Evolutionary conservation across 2,113 vertebrate genomes (phyloP).

Genomic region (Glaucomys volans): DNA sequence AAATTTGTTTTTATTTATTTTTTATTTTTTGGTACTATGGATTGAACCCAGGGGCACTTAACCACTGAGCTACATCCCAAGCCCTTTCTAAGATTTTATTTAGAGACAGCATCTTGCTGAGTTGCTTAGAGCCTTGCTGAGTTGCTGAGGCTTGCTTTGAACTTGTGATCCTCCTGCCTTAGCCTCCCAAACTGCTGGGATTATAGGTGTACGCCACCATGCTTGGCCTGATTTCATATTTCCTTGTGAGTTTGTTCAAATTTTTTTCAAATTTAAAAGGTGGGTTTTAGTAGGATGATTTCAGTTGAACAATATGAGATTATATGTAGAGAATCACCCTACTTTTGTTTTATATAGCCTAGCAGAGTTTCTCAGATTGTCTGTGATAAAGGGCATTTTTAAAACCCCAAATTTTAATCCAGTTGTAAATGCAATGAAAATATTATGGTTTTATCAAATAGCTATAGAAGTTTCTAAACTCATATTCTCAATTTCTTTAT

Average conservation of each 20-base stretch:
- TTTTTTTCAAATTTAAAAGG: not conserved
- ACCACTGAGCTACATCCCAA: too few relatives aligned
- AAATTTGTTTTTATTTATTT: too few relatives aligned
- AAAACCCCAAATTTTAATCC: not conserved
- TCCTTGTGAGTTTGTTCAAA: not conserved
- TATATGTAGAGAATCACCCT: not conserved
- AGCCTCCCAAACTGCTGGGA: too few relatives aligned
- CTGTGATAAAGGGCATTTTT: not conserved
- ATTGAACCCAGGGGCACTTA: too few relatives aligned
- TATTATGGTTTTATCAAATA: not conserved
- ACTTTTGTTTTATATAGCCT: constrained; percentile 13
- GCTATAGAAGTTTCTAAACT: constrained; percentile 1
- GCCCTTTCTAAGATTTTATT: too few relatives aligned
- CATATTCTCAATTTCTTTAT: constrained; percentile 27
- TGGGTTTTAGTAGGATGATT: not conserved
- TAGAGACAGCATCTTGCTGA: too few relatives aligned
- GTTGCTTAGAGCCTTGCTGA: too few relatives aligned
- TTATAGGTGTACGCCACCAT: too few relatives aligned
- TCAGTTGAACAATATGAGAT: constrained; percentile 35
- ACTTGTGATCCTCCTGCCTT: too few relatives aligned
- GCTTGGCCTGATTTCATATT: not conserved
- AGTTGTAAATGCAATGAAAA: not conserved
- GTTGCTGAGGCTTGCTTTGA: too few relatives aligned
- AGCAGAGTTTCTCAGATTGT: not conserved
- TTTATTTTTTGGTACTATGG: too few relatives aligned